A percentile compares a stretch with the other conserved stretches of the same genome.
phyloP scores from a whole-genome alignment of 2,113 vertebrate species.

The Gasterosteus aculeatus region DNA sequence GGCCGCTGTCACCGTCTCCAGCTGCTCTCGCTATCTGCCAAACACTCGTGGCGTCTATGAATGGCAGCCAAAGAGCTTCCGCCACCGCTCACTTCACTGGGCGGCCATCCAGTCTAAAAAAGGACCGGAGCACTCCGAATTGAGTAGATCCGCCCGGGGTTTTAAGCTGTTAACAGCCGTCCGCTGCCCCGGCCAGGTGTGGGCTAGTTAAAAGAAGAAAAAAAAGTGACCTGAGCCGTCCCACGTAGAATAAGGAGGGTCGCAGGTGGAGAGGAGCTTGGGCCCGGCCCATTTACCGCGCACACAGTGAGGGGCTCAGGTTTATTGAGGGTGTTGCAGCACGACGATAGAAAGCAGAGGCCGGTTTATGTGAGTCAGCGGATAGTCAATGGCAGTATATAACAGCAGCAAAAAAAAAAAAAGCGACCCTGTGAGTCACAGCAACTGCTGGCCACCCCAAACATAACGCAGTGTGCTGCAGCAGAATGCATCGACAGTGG shows the following conservation, averaged over 20 bases:
- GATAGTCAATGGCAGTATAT: background rate
- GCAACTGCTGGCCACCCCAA: background rate
- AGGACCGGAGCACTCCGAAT: constrained; percentile 48
- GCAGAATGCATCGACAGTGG: background rate
- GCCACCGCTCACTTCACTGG: constrained; percentile 38
- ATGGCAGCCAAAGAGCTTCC: constrained; percentile 49
- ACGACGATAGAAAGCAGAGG: background rate
- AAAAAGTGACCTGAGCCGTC: constrained; percentile 32
- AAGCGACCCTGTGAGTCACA: background rate
- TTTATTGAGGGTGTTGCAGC: background rate
- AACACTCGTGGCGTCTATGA: constrained; percentile 46
- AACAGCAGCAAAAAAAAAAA: too few species aligned
- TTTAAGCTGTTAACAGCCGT: constrained; percentile 66
- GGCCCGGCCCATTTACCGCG: too few species aligned
- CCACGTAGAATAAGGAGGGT: constrained; percentile 12
- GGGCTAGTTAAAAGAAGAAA: constrained; percentile 39
- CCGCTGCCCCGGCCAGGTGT: constrained; percentile 61
- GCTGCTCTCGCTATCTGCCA: constrained; percentile 46
- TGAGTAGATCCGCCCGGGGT: constrained; percentile 53
- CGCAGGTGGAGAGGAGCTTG: background rate
- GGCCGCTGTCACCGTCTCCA: constrained; percentile 29
- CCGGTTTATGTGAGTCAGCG: background rate
- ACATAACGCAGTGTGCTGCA: background rate
- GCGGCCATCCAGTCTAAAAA: constrained; percentile 48
- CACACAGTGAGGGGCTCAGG: background rate